Percentiles rank a stretch among this genome's conserved stretches.
Evolutionary conservation across 2,797 vertebrate genomes (phyloP).

Genomic region (Protosalanx chinensis): DNA sequence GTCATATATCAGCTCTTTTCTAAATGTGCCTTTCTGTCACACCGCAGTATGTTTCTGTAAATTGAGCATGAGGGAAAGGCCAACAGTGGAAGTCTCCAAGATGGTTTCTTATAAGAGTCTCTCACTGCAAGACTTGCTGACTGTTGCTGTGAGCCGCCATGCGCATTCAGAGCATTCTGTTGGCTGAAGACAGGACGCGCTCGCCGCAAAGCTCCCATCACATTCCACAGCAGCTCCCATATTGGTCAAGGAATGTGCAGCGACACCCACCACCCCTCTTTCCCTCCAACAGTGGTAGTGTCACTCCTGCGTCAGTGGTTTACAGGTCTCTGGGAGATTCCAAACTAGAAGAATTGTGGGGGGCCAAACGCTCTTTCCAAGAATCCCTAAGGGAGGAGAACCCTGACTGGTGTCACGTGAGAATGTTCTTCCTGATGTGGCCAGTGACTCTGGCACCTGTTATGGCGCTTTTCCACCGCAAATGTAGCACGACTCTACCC

Average conservation of each 20-base stretch:
- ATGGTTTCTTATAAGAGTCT: not conserved
- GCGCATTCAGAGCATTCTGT: not conserved
- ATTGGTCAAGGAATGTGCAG: slow-evolving; percentile 6
- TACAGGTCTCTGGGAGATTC: slow-evolving; percentile 7
- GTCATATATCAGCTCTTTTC: no score
- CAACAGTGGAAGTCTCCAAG: no score
- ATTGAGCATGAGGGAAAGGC: no score
- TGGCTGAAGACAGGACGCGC: not conserved
- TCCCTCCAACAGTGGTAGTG: not conserved
- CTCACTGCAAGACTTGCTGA: not conserved
- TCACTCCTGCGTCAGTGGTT: slow-evolving; percentile 8
- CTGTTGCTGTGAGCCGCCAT: not conserved
- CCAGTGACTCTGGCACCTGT: slow-evolving; percentile 49
- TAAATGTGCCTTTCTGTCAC: no score
- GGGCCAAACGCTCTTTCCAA: not conserved
- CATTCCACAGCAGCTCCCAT: slow-evolving; percentile 8
- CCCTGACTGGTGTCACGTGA: slow-evolving; percentile 9
- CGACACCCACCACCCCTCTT: not conserved
- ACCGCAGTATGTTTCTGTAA: no score
- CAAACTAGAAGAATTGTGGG: not conserved
- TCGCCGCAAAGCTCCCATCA: not conserved
- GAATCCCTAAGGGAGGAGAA: not conserved
- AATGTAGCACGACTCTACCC: no score
- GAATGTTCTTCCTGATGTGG: slow-evolving; percentile 14
- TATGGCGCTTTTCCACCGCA: no score